A percentile compares a stretch with the other conserved stretches of the same genome.
These are phyloP conservation scores for Acestrorhynchus altus DNA, from an alignment of 2,797 vertebrate genomes.

Conservation along the genomic window DNA sequence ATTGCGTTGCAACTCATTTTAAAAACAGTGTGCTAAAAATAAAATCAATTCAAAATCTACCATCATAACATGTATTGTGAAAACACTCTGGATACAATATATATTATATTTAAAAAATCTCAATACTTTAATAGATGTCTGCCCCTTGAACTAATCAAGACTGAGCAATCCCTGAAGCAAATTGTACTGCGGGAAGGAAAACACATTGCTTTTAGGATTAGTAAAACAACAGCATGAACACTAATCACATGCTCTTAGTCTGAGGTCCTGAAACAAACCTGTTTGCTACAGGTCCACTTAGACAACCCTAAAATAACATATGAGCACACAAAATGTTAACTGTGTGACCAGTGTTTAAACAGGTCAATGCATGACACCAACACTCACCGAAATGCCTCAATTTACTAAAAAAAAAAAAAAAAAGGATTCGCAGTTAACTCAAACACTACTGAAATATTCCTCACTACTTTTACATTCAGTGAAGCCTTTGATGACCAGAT, in stretches of 20 bases:
- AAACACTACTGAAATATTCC: neutral
- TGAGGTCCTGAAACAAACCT: too few species aligned
- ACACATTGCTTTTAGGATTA: conserved; percentile 1
- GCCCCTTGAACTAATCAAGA: neutral
- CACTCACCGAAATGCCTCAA: neutral
- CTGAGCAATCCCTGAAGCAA: neutral
- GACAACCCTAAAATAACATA: neutral
- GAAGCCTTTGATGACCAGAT: neutral
- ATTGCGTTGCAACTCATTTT: too few species aligned
- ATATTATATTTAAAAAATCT: neutral
- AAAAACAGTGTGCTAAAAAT: too few species aligned
- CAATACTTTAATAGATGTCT: too few species aligned
- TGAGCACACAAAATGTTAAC: neutral
- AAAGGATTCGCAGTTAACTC: neutral
- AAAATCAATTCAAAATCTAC: too few species aligned
- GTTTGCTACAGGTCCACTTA: neutral
- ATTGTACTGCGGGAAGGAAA: neutral
- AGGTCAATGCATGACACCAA: neutral
- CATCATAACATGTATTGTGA: too few species aligned
- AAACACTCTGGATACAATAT: neutral
- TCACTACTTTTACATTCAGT: neutral
- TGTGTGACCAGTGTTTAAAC: neutral
- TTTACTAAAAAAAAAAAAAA: neutral
- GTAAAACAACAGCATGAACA: conserved; percentile 9
- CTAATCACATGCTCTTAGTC: neutral